Evolutionary conservation across 2,888 invertebrate genomes (phyloP).

Genomic region (Ornithoptera priamus): DNA sequence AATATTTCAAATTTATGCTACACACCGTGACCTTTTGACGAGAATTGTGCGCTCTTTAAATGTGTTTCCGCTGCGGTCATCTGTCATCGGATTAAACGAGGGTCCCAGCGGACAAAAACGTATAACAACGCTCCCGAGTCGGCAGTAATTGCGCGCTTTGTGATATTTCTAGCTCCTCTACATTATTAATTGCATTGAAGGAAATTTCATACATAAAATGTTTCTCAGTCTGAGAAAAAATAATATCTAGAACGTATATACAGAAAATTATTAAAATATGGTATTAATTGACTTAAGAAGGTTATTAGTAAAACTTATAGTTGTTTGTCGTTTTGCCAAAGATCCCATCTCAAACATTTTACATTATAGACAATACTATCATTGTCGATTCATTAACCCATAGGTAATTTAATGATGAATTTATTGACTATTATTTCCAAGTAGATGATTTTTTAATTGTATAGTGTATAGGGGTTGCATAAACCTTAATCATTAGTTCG

Average conservation of each 20-base stretch:
- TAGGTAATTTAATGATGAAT: too few species aligned
- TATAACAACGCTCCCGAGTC: constrained; percentile 21
- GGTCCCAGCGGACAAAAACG: constrained; percentile 37
- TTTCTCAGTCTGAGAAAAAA: neutral
- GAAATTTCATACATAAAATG: neutral
- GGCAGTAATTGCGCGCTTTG: constrained; percentile 23
- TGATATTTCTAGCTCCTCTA: constrained; percentile 35
- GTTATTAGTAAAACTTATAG: neutral
- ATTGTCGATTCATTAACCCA: too few species aligned
- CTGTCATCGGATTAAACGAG: constrained; percentile 50
- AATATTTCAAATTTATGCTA: constrained; percentile 46
- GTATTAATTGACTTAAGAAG: too few species aligned
- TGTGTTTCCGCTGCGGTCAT: constrained; percentile 55
- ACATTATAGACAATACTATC: too few species aligned
- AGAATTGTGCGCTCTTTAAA: constrained; percentile 45
- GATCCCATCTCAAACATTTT: too few species aligned
- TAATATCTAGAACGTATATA: neutral
- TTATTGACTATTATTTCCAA: too few species aligned
- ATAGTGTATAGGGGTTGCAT: neutral
- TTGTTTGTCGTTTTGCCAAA: neutral
- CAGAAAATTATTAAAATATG: too few species aligned
- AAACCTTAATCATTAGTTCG: neutral
- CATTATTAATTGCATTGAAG: constrained; percentile 2
- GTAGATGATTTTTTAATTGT: too few species aligned
- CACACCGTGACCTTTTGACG: constrained; percentile 47